Evolutionary conservation across 2,888 invertebrate species (phyloP).

Genomic region (Ceraclea dissimilis): DNA sequence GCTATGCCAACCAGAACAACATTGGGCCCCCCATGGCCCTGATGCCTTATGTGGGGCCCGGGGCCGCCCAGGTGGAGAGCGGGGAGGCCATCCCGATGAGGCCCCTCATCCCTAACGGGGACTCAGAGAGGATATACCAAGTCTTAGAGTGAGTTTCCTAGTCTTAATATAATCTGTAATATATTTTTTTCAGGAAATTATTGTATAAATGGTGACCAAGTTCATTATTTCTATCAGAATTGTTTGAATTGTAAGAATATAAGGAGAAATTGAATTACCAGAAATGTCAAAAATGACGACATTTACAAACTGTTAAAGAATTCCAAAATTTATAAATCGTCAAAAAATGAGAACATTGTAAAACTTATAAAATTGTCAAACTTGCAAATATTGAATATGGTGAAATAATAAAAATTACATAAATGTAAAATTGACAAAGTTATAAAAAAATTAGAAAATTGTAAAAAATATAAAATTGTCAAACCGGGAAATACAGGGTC

Average conservation of each 20-base stretch:
- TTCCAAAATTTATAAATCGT: too few species aligned
- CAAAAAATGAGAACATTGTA: too few species aligned
- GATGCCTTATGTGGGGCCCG: background rate
- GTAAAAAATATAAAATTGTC: too few species aligned
- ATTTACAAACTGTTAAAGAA: too few species aligned
- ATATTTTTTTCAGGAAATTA: background rate
- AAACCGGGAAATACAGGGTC: too few species aligned
- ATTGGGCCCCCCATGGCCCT: background rate
- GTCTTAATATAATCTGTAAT: background rate
- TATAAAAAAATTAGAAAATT: too few species aligned
- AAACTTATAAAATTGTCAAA: too few species aligned
- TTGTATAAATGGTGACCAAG: slow-evolving; percentile 4
- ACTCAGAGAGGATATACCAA: slow-evolving; percentile 59
- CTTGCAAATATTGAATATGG: too few species aligned
- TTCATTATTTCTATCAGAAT: background rate
- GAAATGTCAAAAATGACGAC: too few species aligned
- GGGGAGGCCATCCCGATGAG: slow-evolving; percentile 73
- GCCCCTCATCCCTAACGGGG: slow-evolving; percentile 62
- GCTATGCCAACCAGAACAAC: slow-evolving; percentile 34
- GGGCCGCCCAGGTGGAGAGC: background rate
- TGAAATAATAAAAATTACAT: too few species aligned
- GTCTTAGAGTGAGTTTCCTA: slow-evolving; percentile 63
- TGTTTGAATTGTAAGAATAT: background rate
- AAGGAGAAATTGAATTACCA: too few species aligned
- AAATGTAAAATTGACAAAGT: too few species aligned